These are phyloP conservation scores for Petrosia ficiformis DNA, from an alignment of 37 sponge, comb jelly and placozoan species.

Conservation along the genomic window DNA sequence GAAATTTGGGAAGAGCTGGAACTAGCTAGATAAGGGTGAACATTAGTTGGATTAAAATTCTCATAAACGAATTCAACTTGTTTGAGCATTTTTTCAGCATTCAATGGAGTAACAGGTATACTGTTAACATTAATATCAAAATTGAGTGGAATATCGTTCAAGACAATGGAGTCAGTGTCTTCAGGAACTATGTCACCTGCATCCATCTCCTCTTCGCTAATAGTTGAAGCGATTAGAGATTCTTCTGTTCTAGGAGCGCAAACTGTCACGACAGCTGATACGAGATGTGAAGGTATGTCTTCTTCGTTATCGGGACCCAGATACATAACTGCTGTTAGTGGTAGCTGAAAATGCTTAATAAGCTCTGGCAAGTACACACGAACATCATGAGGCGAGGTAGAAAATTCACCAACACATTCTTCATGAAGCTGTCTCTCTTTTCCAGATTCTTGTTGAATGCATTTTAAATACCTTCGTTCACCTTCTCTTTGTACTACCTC, in stretches of 20 bases:
- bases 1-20: not conserved
- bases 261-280: slow-evolving; percentile 1
- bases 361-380: not conserved
- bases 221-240: not conserved
- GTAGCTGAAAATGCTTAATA: slow-evolving; percentile 6
- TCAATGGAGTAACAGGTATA: not conserved
- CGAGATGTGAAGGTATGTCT: not conserved
- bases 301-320: not conserved
- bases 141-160: not conserved
- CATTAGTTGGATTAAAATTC: not conserved
- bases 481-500: slow-evolving; percentile 17
- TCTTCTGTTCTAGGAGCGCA: not conserved
- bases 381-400: not conserved
- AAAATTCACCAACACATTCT: not conserved
- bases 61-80: not conserved
- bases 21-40: not conserved
- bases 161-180: not conserved
- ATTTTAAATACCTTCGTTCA: not conserved
- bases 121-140: not conserved
- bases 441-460: not conserved
- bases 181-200: not conserved
- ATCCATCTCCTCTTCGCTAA: not conserved
- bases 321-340: not conserved
- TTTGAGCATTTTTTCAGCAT: not conserved
- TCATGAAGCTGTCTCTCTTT: slow-evolving; percentile 4